These are phyloP conservation scores for Drosophila asahinai DNA, from an alignment of 1,140 invertebrate species.

Conservation along the genomic window DNA sequence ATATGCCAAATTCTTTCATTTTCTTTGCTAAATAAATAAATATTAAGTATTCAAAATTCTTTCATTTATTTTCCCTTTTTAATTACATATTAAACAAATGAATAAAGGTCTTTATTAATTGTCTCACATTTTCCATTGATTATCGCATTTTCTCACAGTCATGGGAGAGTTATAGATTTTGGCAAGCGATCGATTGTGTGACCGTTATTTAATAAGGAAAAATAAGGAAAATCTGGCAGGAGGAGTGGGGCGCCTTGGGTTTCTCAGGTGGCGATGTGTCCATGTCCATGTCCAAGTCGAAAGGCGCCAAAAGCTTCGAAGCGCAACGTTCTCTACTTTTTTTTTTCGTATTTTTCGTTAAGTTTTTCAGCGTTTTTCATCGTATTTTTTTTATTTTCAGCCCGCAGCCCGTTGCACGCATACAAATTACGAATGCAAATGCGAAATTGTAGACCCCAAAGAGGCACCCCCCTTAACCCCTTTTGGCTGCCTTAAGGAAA, in stretches of 20 bases:
- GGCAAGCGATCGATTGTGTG: conserved; percentile 48
- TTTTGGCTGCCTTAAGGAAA: conserved; percentile 35
- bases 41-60: too few relatives aligned
- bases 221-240: conserved; percentile 26
- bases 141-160: conserved; percentile 5
- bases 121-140: neutral
- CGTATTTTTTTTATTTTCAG: conserved; percentile 20
- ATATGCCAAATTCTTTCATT: too few relatives aligned
- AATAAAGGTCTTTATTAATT: neutral
- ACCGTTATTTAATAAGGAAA: conserved; percentile 82
- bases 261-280: conserved; percentile 38
- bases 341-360: conserved; percentile 25
- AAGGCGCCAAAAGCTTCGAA: conserved; percentile 70
- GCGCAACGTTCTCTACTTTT: conserved; percentile 54
- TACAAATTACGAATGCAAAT: conserved; percentile 71
- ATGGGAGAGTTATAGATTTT: conserved; percentile 40
- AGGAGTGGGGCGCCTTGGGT: neutral
- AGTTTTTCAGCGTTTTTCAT: conserved; percentile 1
- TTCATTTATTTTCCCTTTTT: neutral
- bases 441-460: conserved; percentile 40
- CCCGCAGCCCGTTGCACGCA: conserved; percentile 64
- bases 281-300: conserved; percentile 36
- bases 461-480: neutral
- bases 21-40: too few relatives aligned
- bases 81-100: neutral